Conservation (phyloP, 2,797 vertebrate genomes). For the Chiroxiphia lanceolata region DNA sequence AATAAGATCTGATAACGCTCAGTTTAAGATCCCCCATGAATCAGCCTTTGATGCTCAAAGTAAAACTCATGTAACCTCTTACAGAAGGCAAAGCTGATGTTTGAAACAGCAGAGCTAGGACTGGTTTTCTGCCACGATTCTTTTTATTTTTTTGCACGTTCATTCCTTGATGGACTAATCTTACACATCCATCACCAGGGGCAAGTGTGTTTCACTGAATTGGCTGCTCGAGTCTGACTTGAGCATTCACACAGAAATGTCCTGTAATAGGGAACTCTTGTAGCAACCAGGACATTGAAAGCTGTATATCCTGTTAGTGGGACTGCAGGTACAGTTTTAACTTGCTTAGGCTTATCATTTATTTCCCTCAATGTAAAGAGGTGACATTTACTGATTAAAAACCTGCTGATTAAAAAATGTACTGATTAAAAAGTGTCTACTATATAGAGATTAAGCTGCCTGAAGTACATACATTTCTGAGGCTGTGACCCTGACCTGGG, state of each 20-base stretch:
- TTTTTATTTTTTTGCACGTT: not conserved
- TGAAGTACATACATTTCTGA: not conserved
- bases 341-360: not conserved
- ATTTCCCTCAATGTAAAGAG: not conserved
- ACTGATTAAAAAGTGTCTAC: not conserved
- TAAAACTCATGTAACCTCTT: not conserved
- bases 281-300: not conserved
- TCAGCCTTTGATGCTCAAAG: not conserved
- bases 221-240: not conserved
- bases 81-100: not conserved
- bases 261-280: not conserved
- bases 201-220: not conserved
- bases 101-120: not conserved
- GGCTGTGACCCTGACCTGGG: not conserved
- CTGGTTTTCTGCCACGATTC: not conserved
- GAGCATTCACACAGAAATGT: not conserved
- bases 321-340: not conserved
- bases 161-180: not conserved
- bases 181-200: not conserved
- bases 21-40: not conserved
- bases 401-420: not conserved
- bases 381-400: not conserved
- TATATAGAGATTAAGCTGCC: not conserved
- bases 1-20: not conserved
- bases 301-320: not conserved